Conservation (phyloP, 2,888 invertebrate species). For the Lasioglossum lativentre region DNA sequence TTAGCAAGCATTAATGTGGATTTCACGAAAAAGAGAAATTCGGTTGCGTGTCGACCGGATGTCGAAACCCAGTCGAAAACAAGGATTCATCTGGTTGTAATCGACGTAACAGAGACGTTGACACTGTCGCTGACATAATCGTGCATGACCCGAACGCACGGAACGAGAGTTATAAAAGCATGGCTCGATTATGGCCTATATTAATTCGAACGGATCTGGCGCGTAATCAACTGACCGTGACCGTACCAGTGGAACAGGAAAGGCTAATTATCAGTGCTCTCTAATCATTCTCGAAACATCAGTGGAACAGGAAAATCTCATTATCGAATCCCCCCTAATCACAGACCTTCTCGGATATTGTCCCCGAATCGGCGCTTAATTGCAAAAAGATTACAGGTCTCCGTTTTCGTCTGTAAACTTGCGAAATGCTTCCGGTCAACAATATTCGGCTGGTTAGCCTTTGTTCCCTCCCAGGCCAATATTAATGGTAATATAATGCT, state of each 20-base stretch:
- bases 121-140: constrained; percentile 37
- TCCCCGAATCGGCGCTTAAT: constrained; percentile 8
- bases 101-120: background rate
- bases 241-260: background rate
- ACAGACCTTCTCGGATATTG: background rate
- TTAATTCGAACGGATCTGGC: constrained; percentile 18
- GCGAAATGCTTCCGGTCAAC: constrained; percentile 17
- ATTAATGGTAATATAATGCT: background rate
- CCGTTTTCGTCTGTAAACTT: background rate
- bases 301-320: constrained; percentile 34
- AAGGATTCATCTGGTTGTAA: background rate
- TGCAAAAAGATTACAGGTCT: constrained; percentile 14
- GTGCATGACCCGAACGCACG: background rate
- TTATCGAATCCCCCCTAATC: background rate
- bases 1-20: constrained; percentile 4
- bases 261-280: background rate
- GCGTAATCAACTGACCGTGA: background rate
- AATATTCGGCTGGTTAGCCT: constrained; percentile 13
- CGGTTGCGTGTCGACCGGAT: background rate
- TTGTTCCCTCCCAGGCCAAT: constrained; percentile 18
- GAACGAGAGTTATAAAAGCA: background rate
- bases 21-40: constrained; percentile 42
- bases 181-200: constrained; percentile 17
- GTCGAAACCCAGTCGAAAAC: constrained; percentile 7
- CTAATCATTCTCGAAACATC: background rate